Evolutionary conservation across 2,888 invertebrate species (phyloP).

Genomic region (Epinotia nisella): DNA sequence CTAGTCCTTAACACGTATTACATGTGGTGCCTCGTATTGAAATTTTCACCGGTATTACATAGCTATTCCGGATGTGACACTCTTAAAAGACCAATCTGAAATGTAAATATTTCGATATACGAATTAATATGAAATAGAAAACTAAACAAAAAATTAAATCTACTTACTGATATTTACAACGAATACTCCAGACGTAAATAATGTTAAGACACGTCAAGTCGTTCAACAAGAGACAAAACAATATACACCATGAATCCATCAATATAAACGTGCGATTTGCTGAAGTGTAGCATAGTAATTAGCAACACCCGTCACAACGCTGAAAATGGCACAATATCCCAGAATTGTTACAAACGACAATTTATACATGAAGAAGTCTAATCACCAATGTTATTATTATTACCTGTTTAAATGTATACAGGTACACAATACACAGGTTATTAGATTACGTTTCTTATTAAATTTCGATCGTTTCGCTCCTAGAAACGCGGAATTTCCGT

Average conservation of each 20-base stretch:
- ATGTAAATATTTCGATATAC: slow-evolving; percentile 48
- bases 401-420: slow-evolving; percentile 49
- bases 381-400: slow-evolving; percentile 51
- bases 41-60: slow-evolving; percentile 65
- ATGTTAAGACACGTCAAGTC: slow-evolving; percentile 28
- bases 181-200: slow-evolving; percentile 38
- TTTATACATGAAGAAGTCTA: slow-evolving; percentile 53
- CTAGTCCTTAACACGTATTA: slow-evolving; percentile 55
- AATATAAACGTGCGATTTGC: slow-evolving; percentile 38
- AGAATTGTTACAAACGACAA: slow-evolving; percentile 53
- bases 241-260: slow-evolving; percentile 35
- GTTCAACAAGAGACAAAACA: slow-evolving; percentile 32
- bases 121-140: slow-evolving; percentile 25
- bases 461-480: slow-evolving; percentile 55
- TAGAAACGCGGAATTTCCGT: slow-evolving; percentile 18
- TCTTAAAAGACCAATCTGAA: slow-evolving; percentile 85
- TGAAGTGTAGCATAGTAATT: slow-evolving; percentile 41
- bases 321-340: slow-evolving; percentile 74
- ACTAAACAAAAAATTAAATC: slow-evolving; percentile 46
- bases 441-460: slow-evolving; percentile 52
- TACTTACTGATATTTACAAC: slow-evolving; percentile 48
- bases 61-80: slow-evolving; percentile 79
- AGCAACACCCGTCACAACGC: slow-evolving; percentile 60
- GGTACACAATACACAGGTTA: slow-evolving; percentile 47
- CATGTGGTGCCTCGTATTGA: slow-evolving; percentile 57